Base-by-base conservation (phyloP, 2,888 invertebrate genomes). In the Melikaiella ostensackeni region DNA sequence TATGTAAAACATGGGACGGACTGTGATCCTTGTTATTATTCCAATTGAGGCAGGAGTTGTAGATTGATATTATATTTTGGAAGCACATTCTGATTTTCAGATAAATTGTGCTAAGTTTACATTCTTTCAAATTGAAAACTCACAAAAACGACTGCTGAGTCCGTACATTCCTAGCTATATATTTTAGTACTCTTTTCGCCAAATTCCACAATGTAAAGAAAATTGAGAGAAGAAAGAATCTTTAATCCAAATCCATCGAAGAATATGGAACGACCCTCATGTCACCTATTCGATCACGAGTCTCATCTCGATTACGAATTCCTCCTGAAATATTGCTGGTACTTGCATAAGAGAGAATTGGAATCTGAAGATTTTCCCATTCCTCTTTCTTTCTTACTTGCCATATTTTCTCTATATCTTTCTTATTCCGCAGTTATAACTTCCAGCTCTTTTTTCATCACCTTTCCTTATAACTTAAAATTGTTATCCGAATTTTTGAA, bases 301-400 rank as follows among this genome's bases (percentile, higher is more conserved):
- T 66, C 24, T 46, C 11, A 46, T 66, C 66, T 66, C 46, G 30
- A 66, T 70, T 50, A 70, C 13, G n/a, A 70, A 55, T 70, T 70
- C 30, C 19, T 50, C n/a, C 11, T 46, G 50, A 70, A 70, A 70
- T 70, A 50, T 70, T 30, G 24, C 16, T 9, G 50, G 30, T 70
- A 55, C 70, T 50, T n/a, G 27, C 70, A 33, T 33, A 13, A n/a
- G 50, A 30, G 30, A 33, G 13, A 50, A 70, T 55, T 70, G 50
- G 46, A 55, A 27, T 50, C 46, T 70, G 11, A 33, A 50, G 46
- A 70, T 70, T 70, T 33, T 70, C 33, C 46, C 30, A 70, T 70
- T 70, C 19, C n/a, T 70, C 70, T 70, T 70, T 11, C 6, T 50
- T 50, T 70, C 33, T 70, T 9, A 30, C 46, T 19, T 55, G 5